Evolutionary conservation across 2,113 vertebrate genomes (phyloP).

Genomic region (Toxotes jaculatrix): DNA sequence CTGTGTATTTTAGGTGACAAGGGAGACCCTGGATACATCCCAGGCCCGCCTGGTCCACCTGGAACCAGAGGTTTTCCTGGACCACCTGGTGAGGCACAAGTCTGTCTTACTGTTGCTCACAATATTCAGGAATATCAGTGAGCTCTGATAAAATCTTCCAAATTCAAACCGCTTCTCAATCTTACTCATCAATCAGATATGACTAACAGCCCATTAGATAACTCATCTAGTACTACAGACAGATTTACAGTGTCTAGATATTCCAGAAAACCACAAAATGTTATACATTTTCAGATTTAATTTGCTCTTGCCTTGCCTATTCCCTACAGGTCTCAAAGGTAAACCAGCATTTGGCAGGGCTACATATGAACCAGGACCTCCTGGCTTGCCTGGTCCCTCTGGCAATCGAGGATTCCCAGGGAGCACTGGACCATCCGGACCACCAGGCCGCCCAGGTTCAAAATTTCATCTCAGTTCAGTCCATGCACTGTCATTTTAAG

Average conservation of each 20-base stretch:
- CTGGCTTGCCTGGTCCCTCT: conserved; percentile 47
- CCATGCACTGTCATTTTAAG: neutral
- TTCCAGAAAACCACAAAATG: neutral
- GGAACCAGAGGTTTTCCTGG: conserved; percentile 71
- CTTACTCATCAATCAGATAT: neutral
- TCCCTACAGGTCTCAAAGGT: conserved; percentile 62
- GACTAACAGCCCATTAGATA: neutral
- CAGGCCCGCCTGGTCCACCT: conserved; percentile 55
- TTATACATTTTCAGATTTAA: neutral
- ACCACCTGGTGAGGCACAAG: conserved; percentile 51
- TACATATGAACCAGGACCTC: conserved; percentile 60
- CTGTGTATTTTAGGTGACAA: conserved; percentile 58
- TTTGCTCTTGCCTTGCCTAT: conserved; percentile 1
- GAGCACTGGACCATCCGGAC: conserved; percentile 80
- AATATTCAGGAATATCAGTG: neutral
- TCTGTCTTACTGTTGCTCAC: conserved; percentile 1
- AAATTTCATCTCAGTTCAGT: neutral
- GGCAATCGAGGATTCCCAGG: conserved; percentile 73
- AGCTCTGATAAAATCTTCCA: neutral
- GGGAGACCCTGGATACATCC: conserved; percentile 58
- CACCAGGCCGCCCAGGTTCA: conserved; percentile 82
- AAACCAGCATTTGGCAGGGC: neutral
- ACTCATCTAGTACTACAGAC: neutral
- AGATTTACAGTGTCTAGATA: neutral
- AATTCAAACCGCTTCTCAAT: neutral